A percentile compares a stretch with the other conserved stretches of the same genome.
Conservation (phyloP, 2,797 vertebrate genomes). For the Denticeps clupeoides region DNA sequence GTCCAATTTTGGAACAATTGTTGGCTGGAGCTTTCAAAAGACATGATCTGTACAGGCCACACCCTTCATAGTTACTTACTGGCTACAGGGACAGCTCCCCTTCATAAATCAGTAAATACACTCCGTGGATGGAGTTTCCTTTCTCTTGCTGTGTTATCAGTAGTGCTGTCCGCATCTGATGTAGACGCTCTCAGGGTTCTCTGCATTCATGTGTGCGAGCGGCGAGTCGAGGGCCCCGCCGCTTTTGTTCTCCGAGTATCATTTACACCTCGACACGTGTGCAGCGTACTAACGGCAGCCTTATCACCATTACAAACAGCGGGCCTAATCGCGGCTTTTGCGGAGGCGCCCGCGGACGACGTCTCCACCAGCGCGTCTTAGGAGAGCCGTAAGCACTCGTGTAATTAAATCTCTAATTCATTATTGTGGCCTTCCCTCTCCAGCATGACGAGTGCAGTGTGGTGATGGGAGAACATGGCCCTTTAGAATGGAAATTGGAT, state of each 20-base stretch:
- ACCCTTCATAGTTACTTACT: no score
- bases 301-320: constrained; percentile 32
- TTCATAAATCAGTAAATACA: no score
- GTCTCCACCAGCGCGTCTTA: constrained; percentile 33
- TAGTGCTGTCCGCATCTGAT: neutral
- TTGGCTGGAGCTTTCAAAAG: no score
- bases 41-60: no score
- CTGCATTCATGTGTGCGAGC: neutral
- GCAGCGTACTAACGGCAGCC: neutral
- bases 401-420: constrained; percentile 52
- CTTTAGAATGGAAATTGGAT: constrained; percentile 17
- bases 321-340: constrained; percentile 28
- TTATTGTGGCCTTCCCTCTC: constrained; percentile 33
- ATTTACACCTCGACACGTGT: neutral
- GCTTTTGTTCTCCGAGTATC: neutral
- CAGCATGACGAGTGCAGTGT: constrained; percentile 40
- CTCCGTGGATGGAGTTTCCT: no score
- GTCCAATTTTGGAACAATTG: no score
- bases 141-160: no score
- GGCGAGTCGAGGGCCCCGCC: neutral
- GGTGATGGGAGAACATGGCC: constrained; percentile 32
- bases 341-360: constrained; percentile 38
- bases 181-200: neutral
- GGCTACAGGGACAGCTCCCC: no score
- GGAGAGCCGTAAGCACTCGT: constrained; percentile 29